Base-by-base conservation (phyloP, 2,797 vertebrate species). In the Salarias fasciatus region DNA sequence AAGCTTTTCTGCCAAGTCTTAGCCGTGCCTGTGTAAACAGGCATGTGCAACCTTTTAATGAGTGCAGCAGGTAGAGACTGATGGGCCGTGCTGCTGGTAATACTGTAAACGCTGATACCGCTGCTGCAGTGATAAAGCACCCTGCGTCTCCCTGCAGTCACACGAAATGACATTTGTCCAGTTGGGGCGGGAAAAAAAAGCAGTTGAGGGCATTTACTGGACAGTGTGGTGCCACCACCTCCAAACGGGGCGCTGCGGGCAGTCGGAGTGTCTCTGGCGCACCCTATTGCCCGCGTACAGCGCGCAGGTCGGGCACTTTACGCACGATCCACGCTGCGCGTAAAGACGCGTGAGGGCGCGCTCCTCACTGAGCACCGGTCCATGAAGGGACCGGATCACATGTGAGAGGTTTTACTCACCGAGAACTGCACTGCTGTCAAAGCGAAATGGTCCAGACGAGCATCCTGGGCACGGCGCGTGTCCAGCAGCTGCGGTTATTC, bases 371-470 rank as follows among this genome's bases (percentile, higher is more conserved):
- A n/a, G n/a, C n/a, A n/a, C n/a, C n/a, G n/a, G n/a, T n/a, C n/a
- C n/a, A n/a, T n/a, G n/a, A 6, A 35, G 35, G 35, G 2, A 35
- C 6, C 1, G 9, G 33, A 2, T n/a, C 31, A 3, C 8, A 4
- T 6, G 2, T 0, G 1, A 10, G 6, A 5, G 9, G 1, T 59
- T n/a, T n/a, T 40, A 89, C 90, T 88, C 54, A 91, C 90, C 85
- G 11, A 40, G 30, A 24, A 72, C 55, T 33, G 82, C 13, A 15
- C 50, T 38, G 81, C 4, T 60, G 77, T 74, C 68, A 80, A 45
- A 41, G 53, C 40, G 60, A 77, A 58, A 63, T 2, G 65, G 36
- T 57, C 5, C n/a, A 42, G 44, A 33, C 37, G 37, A 53, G 72
- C 87, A 90, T 89, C 82, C 57, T 75, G 70, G 24, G 54, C 69